Percentiles rank a stretch among this genome's conserved stretches.
These are phyloP conservation scores for Pheosia gnoma DNA, from an alignment of 2,888 invertebrate genomes.

Conservation along the genomic window DNA sequence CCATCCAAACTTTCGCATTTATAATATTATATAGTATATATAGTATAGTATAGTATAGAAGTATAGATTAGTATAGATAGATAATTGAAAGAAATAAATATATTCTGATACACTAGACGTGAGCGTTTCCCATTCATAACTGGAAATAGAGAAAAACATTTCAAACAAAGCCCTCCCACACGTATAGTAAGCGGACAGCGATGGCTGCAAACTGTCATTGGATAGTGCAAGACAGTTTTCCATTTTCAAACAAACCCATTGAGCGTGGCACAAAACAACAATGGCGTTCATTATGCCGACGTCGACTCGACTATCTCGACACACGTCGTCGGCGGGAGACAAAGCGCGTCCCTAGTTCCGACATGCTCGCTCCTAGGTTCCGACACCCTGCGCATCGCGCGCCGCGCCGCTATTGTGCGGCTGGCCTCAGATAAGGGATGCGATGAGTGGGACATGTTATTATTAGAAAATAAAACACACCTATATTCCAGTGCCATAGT, in stretches of 20 bases:
- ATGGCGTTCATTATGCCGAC: conserved; percentile 42
- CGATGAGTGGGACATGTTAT: conserved; percentile 41
- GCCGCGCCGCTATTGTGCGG: conserved; percentile 20
- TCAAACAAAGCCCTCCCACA: conserved; percentile 9
- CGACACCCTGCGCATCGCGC: conserved; percentile 22
- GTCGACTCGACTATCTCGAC: conserved; percentile 50
- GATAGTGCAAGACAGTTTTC: conserved; percentile 35
- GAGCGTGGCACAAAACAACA: conserved; percentile 34
- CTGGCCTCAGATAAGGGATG: conserved; percentile 42
- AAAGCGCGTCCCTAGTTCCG: conserved; percentile 48
- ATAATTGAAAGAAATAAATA: too few relatives aligned
- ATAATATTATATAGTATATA: too few relatives aligned
- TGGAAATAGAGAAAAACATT: neutral
- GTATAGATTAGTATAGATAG: too few relatives aligned
- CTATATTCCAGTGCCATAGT: too few relatives aligned
- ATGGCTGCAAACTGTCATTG: conserved; percentile 31
- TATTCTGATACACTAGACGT: too few relatives aligned
- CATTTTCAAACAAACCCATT: conserved; percentile 30
- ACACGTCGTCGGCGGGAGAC: conserved; percentile 42
- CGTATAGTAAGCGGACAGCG: neutral
- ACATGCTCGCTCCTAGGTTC: conserved; percentile 15
- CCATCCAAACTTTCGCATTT: too few relatives aligned
- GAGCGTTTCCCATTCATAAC: neutral
- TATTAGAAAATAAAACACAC: conserved; percentile 14
- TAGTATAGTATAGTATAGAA: too few relatives aligned